These are phyloP conservation scores for Propsilocerus akamusi DNA, from an alignment of 1,140 invertebrate species.

Conservation along the genomic window DNA sequence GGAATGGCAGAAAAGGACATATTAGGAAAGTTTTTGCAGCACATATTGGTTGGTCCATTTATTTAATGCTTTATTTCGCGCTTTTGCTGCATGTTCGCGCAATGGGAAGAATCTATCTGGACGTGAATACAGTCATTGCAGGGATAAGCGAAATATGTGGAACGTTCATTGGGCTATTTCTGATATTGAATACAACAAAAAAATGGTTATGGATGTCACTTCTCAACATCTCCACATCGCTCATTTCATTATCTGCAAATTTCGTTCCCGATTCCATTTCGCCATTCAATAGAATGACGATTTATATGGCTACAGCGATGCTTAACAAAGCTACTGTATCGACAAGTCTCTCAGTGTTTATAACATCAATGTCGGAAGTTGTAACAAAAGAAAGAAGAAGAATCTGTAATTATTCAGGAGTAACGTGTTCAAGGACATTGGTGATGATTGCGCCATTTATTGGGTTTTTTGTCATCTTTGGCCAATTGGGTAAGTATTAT, in stretches of 20 bases:
- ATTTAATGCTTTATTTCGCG: constrained; percentile 25
- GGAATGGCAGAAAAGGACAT: constrained; percentile 15
- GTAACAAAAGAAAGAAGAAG: constrained; percentile 18
- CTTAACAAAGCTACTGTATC: constrained; percentile 19
- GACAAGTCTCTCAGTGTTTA: constrained; percentile 19
- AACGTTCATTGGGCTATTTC: constrained; percentile 19
- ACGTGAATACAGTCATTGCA: constrained; percentile 23
- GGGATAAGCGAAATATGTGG: constrained; percentile 21
- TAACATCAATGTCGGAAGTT: constrained; percentile 20
- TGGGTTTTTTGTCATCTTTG: not conserved
- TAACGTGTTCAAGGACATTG: constrained; percentile 19
- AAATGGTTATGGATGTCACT: constrained; percentile 21
- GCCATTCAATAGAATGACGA: constrained; percentile 8
- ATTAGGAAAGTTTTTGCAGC: constrained; percentile 19
- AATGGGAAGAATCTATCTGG: constrained; percentile 22
- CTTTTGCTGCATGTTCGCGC: constrained; percentile 24
- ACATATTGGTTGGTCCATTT: constrained; percentile 19
- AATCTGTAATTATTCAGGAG: constrained; percentile 20
- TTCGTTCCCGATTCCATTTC: constrained; percentile 12
- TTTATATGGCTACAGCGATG: constrained; percentile 22
- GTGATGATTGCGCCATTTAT: constrained; percentile 20
- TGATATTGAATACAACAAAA: constrained; percentile 18
- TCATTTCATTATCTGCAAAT: constrained; percentile 21
- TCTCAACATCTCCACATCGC: constrained; percentile 23
- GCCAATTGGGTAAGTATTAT: no score